Percentiles rank a stretch among this genome's conserved stretches.
phyloP scores from a whole-genome alignment of 2,797 vertebrate genomes.

The Arctocebus calabarensis region DNA sequence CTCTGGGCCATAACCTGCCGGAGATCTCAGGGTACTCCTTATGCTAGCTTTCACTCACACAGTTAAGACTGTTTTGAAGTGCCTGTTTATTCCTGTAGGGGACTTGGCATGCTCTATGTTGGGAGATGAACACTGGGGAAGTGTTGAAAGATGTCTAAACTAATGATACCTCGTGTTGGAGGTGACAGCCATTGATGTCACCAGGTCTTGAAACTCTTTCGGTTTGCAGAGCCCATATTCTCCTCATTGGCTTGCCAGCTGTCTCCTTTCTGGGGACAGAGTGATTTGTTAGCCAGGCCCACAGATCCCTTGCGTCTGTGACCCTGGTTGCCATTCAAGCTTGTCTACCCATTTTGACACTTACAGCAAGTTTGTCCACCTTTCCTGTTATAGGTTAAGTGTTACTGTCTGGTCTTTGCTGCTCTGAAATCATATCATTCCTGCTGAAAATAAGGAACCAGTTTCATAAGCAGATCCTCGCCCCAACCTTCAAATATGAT shows the following conservation, averaged over 20 bases:
- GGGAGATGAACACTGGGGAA: neutral
- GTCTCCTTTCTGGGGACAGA: neutral
- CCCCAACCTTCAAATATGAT: neutral
- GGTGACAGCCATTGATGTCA: neutral
- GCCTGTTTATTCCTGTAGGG: neutral
- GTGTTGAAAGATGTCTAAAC: neutral
- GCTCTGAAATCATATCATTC: neutral
- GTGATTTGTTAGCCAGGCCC: neutral
- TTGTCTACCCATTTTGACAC: neutral
- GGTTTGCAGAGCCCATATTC: neutral
- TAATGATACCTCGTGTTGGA: neutral
- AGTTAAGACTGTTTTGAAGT: neutral
- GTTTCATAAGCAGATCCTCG: neutral
- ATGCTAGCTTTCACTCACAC: no score
- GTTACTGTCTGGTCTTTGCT: neutral
- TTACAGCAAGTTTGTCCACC: neutral
- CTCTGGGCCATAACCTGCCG: no score
- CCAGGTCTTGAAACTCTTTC: neutral
- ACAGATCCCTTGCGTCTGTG: neutral
- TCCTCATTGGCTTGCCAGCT: neutral
- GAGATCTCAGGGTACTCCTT: no score
- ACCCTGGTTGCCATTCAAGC: neutral
- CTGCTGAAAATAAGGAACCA: neutral
- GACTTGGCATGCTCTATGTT: neutral
- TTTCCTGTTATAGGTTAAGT: neutral